Evolutionary conservation across 2,113 vertebrate genomes (phyloP), one percentile per base, ranked within the genome.

Genomic region (Oreochromis niloticus): DNA sequence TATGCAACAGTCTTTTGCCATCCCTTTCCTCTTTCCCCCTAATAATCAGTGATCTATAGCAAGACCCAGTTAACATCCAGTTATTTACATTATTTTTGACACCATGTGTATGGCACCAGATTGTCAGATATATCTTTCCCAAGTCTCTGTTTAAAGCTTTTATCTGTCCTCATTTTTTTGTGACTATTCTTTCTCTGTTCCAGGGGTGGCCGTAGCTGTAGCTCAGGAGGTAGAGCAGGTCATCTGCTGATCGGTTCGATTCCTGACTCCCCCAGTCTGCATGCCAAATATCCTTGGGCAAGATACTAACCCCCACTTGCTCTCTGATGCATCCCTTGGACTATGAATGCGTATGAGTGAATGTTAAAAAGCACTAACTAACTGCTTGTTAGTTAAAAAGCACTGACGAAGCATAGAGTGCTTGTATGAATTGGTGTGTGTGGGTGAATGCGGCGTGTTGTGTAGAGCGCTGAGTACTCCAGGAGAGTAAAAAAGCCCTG

Each of bases 261-360:
- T 56, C 22, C 55, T 56, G 22, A 7, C 22, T 56, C 22, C 22
- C 6, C 22, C 55, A 56, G 22, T 27, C 55, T 13, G 55, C 55
- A 13, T 27, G 55, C 55, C 11, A 27, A 24, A 56, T 56, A 24
- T 56, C 54, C 54, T 56, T 56, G 54, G 54, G 54, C 2, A 56
- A 56, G 54, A 56, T 56, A 56, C 6, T 0, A 13, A 24, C 9
- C 19, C 17, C 4, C 9, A 54, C 22, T 56, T 56, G 54, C 11
- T 56, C 54, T 56, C 54, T 0, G n/a, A 56, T 56, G 10, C 54
- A 13, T 56, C 22, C 54, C 24, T 27, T 27, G 24, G 24, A 27
- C 3, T 27, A 4, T 0, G 0, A 56, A 24, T 56, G 0, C 54
- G 0, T 13, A 56, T 56, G 11, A 56, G 22, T 56, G 54, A 13